These are phyloP conservation scores for Mallotus villosus DNA, from an alignment of 2,797 vertebrate genomes.

Conservation along the genomic window DNA sequence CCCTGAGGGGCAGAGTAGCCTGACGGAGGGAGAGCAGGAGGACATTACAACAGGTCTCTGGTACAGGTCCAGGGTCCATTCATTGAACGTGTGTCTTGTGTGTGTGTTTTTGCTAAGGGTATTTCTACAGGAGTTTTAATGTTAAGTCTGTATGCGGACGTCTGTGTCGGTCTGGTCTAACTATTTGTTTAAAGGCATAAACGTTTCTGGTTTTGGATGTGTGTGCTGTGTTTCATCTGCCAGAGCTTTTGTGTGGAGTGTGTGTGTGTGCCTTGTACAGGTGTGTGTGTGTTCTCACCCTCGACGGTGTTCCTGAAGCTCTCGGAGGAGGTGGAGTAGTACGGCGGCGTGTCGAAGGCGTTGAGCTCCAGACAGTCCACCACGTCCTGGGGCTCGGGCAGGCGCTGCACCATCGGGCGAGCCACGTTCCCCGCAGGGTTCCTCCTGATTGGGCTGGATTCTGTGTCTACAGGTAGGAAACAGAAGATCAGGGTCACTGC, in stretches of 20 bases:
- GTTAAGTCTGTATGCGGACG: not conserved
- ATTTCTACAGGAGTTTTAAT: too few species aligned
- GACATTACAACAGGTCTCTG: not conserved
- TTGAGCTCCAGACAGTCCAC: slow-evolving; percentile 88
- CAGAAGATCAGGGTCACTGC: slow-evolving; percentile 1
- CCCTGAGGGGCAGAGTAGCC: slow-evolving; percentile 94
- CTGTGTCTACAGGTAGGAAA: slow-evolving; percentile 74
- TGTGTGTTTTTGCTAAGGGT: not conserved
- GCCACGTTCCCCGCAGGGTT: slow-evolving; percentile 92
- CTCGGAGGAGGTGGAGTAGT: slow-evolving; percentile 91
- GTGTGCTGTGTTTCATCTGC: not conserved
- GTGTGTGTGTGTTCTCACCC: slow-evolving; percentile 69
- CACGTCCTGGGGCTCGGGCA: slow-evolving; percentile 88
- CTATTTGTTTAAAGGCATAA: too few species aligned
- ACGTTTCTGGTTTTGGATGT: not conserved
- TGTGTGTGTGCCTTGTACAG: not conserved
- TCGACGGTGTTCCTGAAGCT: slow-evolving; percentile 96
- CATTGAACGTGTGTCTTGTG: slow-evolving; percentile 30
- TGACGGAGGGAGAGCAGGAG: slow-evolving; percentile 45
- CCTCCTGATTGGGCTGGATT: slow-evolving; percentile 85
- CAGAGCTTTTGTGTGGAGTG: too few species aligned
- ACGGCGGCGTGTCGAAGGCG: slow-evolving; percentile 91
- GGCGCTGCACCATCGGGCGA: slow-evolving; percentile 89
- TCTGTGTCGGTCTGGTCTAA: not conserved
- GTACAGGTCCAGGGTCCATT: too few species aligned